Evolutionary conservation across 1,140 invertebrate species (phyloP), one percentile per base, ranked within the genome.

Genomic region (Drosophila neocordata): DNA sequence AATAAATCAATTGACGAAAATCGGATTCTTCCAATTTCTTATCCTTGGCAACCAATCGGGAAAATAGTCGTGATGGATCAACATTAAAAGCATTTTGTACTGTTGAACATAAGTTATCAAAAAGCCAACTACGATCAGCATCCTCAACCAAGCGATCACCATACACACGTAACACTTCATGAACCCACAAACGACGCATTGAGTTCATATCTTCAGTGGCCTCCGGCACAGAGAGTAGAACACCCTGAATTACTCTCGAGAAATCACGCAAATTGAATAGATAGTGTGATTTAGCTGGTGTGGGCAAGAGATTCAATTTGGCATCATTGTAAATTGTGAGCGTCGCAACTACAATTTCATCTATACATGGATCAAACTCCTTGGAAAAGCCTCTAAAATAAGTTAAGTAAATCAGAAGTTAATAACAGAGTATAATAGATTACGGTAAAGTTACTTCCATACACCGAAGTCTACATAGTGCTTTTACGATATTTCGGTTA

Each of bases 251-350:
- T 6, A 99, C 97, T 91, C 97, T 93, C 2, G 97, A 97, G 91
- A 98, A 98, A 92, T 99, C 98, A 79, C 98, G 93, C 66, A 99
- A 93, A 92, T 99, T 99, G 92, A 99, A 99, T 0, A 98, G 93
- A 91, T 99, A 99, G 92, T 98, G 98, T 1, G 96, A 98, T 84
- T 98, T 98, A 1, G 96, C 93, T 0, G 96, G 96, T 1, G 97
- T 99, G 5, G 98, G 98, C 51, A 99, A 92, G 18, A 99, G 93
- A 93, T 97, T 95, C 7, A 93, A 81, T 73, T 97, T 94, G 68
- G 97, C 96, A 79, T 95, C 92, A 89, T 98, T 97, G 91, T 99
- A 99, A 1, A 99, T 94, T 59, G 95, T 94, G 48, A 99, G 92
- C 4, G 98, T 99, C 0, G 96, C 97, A 20, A 93, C 89, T 1